phyloP scores from a whole-genome alignment of 53 echinoderm and acorn worm species.

The Crossaster papposus region DNA sequence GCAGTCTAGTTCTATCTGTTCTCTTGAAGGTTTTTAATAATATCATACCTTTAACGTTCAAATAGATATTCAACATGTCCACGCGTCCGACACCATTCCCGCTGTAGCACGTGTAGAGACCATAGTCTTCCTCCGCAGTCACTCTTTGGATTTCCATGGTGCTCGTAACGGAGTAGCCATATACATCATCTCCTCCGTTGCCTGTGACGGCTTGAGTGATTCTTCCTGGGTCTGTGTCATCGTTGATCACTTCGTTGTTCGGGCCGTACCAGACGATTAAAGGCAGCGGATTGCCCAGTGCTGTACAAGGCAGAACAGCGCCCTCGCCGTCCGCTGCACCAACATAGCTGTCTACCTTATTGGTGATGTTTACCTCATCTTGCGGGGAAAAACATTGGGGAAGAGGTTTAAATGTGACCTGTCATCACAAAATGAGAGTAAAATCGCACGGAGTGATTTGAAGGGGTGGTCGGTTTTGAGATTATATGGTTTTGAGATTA shows the following conservation, averaged over 20 bases:
- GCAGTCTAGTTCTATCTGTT: background rate
- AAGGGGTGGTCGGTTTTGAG: no score
- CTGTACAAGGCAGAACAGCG: background rate
- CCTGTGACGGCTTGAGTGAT: background rate
- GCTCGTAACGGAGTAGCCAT: background rate
- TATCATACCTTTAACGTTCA: background rate
- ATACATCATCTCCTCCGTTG: background rate
- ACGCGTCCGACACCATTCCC: slow-evolving; percentile 16
- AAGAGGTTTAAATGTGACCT: no score
- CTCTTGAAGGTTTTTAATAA: background rate
- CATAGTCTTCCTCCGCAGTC: background rate
- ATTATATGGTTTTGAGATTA: no score
- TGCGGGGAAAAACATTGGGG: no score
- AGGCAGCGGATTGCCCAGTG: background rate
- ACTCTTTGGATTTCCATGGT: background rate
- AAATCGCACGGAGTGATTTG: no score
- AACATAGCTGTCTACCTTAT: background rate
- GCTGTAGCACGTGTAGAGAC: background rate
- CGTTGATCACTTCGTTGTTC: background rate
- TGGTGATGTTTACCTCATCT: slow-evolving; percentile 6
- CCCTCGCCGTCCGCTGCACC: background rate
- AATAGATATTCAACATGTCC: background rate
- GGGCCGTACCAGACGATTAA: background rate
- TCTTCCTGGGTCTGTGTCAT: background rate
- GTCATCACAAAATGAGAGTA: no score